Base-by-base conservation (phyloP, 2,113 vertebrate genomes). In the Recurvirostra avosetta region DNA sequence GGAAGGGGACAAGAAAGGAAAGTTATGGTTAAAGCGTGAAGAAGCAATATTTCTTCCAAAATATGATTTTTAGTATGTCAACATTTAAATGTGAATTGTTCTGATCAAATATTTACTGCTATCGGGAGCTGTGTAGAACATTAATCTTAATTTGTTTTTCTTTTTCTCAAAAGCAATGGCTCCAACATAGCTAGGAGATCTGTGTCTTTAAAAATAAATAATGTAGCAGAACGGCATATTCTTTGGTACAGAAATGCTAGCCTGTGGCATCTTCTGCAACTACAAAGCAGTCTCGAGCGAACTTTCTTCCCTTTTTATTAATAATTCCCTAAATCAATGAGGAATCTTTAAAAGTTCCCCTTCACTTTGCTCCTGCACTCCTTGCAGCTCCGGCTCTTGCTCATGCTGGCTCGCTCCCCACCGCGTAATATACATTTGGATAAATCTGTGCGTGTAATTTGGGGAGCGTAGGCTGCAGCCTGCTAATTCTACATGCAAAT, bases 101-200 rank as follows among this genome's bases (percentile, higher is more conserved):
- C 96, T 96, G 93, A 95, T 97, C 94, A 96, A 96, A 97, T 97
- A 97, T 97, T 97, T 97, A 97, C 95, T 94, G 95, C 94, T 94
- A 34, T 94, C 58, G 8, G 93, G 93, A 93, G 77, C 94, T 86
- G 66, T 92, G 87, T 72, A 87, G 86, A 55, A 68, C 92, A 86
- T 41, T 43, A 76, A 94, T 90, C 96, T 72, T 95, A 95, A 87
- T 93, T 97, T 84, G 92, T 95, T 97, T 96, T 90, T 91, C 97
- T 98, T 97, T 97, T 96, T 96, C 98, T 97, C 75, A 14, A 90
- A 94, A 96, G 97, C 95, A 86, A 71, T 7, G 30, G 80, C 56
- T 79, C 45, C 74, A 73, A 63, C 91, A 84, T 86, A 91, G 55
- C 45, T 95, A 77, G 93, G 86, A 95, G 95, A 92, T 94, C 95